Evolutionary conservation across 2,113 vertebrate genomes (phyloP), one percentile per base, ranked within the genome.

Genomic region (Dunckerocampus dactyliophorus): DNA sequence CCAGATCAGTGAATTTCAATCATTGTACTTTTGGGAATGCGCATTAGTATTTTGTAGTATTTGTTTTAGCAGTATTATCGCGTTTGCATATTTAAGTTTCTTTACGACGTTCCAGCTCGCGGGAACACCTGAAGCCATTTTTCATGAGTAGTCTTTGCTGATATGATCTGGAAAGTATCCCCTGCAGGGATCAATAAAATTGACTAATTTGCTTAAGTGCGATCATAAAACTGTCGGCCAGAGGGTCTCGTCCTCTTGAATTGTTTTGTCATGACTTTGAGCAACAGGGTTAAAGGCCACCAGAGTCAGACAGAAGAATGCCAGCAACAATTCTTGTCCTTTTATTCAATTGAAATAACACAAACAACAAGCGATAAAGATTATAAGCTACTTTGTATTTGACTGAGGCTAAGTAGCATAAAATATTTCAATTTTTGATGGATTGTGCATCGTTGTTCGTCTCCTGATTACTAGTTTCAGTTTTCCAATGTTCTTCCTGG

Each of bases 171-270:
- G 15, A 17, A 52, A 52, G 50, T 31, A 52, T 8, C 3, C 6
- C 14, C 31, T 47, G 19, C 43, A 49, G 65, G 57, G 8, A 34
- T 24, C 49, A 63, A 28, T 67, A 60, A 63, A 53, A 31, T 15
- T 24, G 42, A 15, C 37, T 52, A 47, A 57, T 53, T 34, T 13
- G 15, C 15, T 57, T 62, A 67, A 63, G 59, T 54, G 52, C 57
- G 4, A 65, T 2, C 51, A 21, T 75, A 52, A 9, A 65, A 31
- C 64, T 53, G 55, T 48, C 0, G 39, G 54, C 65, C 48, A 0
- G 16, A 54, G 47, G 54, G n/a, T 57, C 28, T 65, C 12, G 2
- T 49, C 17, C 50, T 67, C 12, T 10, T 58, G 53, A 43, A 43
- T 47, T 16, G 24, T 46, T 56, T 56, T 49, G 46, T 49, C 17